Conservation (phyloP, 2,797 vertebrate genomes). For the Rhinella marina region DNA sequence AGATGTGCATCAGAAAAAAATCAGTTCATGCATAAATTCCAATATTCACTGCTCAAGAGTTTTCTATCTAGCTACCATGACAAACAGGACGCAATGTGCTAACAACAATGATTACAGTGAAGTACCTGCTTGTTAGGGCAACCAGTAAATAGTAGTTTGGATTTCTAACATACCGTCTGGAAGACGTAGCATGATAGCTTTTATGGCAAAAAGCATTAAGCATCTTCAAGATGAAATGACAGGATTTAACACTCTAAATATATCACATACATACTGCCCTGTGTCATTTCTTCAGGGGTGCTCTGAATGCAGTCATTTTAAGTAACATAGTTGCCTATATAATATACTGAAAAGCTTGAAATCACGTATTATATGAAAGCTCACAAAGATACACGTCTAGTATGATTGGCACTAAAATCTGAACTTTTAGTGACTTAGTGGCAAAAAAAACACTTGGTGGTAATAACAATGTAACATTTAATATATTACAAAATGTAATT, state of each 20-base stretch:
- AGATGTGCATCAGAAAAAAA: neutral
- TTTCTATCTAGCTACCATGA: slow-evolving; percentile 17
- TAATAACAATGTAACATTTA: no score
- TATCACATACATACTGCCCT: slow-evolving; percentile 7
- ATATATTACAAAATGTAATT: no score
- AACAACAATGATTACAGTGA: slow-evolving; percentile 53
- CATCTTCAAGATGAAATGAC: slow-evolving; percentile 21
- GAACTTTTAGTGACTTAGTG: no score
- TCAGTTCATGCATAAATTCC: slow-evolving; percentile 3
- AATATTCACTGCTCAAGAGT: neutral
- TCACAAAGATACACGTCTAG: neutral
- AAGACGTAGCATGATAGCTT: slow-evolving; percentile 27
- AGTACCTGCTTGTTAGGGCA: slow-evolving; percentile 51
- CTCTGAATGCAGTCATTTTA: neutral
- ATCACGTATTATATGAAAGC: neutral
- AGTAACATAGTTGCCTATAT: neutral
- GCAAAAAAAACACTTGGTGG: no score
- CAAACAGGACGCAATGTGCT: slow-evolving; percentile 43
- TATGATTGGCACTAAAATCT: no score
- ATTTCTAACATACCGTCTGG: slow-evolving; percentile 13
- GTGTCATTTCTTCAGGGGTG: neutral
- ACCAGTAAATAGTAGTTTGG: slow-evolving; percentile 51
- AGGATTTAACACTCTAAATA: slow-evolving; percentile 5
- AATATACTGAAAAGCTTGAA: neutral
- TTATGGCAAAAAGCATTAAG: slow-evolving; percentile 27